These are phyloP conservation scores for Dioctria rufipes DNA, from an alignment of 2,888 invertebrate genomes.

Conservation along the genomic window DNA sequence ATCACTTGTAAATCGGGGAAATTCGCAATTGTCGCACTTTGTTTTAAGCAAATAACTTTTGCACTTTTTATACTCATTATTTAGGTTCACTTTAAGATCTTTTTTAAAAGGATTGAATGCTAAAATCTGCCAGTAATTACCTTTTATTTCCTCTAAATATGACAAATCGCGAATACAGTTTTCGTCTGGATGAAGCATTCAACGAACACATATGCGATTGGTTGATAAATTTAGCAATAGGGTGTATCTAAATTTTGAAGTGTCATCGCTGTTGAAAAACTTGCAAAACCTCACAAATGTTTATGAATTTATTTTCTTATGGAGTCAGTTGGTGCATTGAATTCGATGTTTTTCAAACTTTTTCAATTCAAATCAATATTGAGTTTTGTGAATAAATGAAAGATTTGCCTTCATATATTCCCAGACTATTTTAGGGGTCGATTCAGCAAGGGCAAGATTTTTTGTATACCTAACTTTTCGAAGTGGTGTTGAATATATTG, in stretches of 20 bases:
- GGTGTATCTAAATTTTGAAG: background rate
- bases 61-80: background rate
- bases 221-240: conserved; percentile 12
- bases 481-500: too few species aligned
- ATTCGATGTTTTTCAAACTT: background rate
- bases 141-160: conserved; percentile 52
- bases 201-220: conserved; percentile 41
- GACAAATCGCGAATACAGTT: conserved; percentile 58
- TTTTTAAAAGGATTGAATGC: conserved; percentile 19
- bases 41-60: background rate
- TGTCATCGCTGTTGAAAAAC: background rate
- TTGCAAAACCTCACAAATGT: conserved; percentile 12
- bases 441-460: too few species aligned
- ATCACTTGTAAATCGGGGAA: conserved; percentile 19
- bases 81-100: background rate
- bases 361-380: background rate
- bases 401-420: too few species aligned
- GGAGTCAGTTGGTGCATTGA: background rate
- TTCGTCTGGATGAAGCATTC: conserved; percentile 57
- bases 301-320: background rate
- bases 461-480: too few species aligned
- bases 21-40: conserved; percentile 33
- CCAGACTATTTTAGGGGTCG: too few species aligned
- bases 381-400: too few species aligned
- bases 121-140: conserved; percentile 42